These are phyloP conservation scores for Araneus ventricosus DNA, from an alignment of 1,140 invertebrate species.

Conservation along the genomic window DNA sequence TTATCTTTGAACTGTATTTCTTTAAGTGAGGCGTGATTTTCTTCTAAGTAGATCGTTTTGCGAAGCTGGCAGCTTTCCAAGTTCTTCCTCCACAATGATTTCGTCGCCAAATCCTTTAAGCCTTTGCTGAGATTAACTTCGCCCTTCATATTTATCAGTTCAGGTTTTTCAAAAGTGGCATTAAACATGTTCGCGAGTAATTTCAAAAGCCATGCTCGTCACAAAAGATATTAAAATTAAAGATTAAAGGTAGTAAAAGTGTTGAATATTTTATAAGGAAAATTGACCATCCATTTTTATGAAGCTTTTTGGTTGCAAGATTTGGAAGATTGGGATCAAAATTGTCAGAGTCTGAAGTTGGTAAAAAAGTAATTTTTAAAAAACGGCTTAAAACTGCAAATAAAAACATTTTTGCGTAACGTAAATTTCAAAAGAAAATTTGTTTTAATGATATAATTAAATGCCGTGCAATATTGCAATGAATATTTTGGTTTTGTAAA, in stretches of 20 bases:
- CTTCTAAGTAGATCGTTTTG: conserved; percentile 12
- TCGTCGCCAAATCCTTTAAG: conserved; percentile 36
- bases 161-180: conserved; percentile 39
- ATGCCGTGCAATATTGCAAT: too few relatives aligned
- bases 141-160: conserved; percentile 16
- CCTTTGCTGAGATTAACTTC: conserved; percentile 18
- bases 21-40: conserved; percentile 5
- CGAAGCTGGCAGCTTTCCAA: conserved; percentile 27
- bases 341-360: background rate
- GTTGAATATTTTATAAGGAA: conserved; percentile 2
- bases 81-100: conserved; percentile 14
- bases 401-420: too few relatives aligned
- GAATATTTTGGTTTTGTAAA: too few relatives aligned
- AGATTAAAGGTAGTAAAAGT: conserved; percentile 20
- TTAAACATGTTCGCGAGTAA: conserved; percentile 21
- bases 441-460: too few relatives aligned
- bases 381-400: too few relatives aligned
- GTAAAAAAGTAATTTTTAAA: background rate
- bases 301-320: background rate
- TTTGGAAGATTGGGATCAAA: background rate
- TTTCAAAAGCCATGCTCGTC: conserved; percentile 28
- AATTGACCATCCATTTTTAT: background rate
- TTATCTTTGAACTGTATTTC: conserved; percentile 15
- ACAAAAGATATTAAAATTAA: conserved; percentile 40
- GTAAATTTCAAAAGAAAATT: too few relatives aligned